These are phyloP conservation scores for Acarapis woodi DNA, from an alignment of 1,140 invertebrate genomes.

Conservation along the genomic window DNA sequence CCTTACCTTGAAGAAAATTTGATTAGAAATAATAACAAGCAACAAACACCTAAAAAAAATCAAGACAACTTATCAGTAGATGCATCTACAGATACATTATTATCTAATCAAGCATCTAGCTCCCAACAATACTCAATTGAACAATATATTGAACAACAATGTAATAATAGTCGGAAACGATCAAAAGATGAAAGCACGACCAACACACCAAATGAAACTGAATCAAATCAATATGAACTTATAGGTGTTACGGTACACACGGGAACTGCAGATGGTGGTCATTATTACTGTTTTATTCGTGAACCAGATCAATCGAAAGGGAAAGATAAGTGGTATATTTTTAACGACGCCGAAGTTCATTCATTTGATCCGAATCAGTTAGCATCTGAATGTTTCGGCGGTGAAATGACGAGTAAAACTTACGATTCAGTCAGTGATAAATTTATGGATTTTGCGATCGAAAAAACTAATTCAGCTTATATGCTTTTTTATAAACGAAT, in stretches of 20 bases:
- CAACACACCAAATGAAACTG: conserved; percentile 19
- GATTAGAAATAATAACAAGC: background rate
- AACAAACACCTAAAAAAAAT: background rate
- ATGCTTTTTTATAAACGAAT: conserved; percentile 77
- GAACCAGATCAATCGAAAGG: conserved; percentile 28
- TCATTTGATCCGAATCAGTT: conserved; percentile 77
- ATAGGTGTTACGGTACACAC: conserved; percentile 88
- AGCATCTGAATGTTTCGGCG: conserved; percentile 77
- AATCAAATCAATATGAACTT: conserved; percentile 51
- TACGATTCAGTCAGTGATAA: conserved; percentile 85
- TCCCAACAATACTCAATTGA: conserved; percentile 4
- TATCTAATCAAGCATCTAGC: too few relatives aligned
- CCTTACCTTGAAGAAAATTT: background rate
- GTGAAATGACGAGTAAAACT: conserved; percentile 86
- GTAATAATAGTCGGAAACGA: conserved; percentile 17
- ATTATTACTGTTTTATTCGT: conserved; percentile 85
- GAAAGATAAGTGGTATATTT: conserved; percentile 37
- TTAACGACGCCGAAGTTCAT: conserved; percentile 88
- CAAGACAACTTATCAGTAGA: too few relatives aligned
- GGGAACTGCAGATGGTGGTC: conserved; percentile 77
- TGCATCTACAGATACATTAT: too few relatives aligned
- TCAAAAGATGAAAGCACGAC: conserved; percentile 13
- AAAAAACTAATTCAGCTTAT: conserved; percentile 88
- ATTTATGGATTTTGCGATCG: conserved; percentile 86
- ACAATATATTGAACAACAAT: conserved; percentile 14